Evolutionary conservation across 2,113 vertebrate species (phyloP), one percentile per base, ranked within the genome.

Genomic region (Mastomys coucha): DNA sequence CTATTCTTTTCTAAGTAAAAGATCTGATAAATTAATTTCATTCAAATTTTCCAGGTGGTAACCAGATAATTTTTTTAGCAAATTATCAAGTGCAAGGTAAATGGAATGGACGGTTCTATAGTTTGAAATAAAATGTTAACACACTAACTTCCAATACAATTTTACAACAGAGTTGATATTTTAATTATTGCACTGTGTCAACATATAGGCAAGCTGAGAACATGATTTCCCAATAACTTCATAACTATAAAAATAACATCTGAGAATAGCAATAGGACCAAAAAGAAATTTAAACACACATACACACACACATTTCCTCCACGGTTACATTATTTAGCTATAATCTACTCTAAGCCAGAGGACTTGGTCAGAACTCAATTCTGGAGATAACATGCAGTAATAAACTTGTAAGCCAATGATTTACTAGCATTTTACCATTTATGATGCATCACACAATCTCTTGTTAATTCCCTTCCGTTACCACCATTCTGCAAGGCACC

Each of bases 331-430:
- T 78, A 36, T 84, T 63, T 86, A 95, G 28, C 58, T 82, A 33
- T 72, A 91, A 90, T 86, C 72, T 97, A 87, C 20, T 73, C 1
- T 95, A 80, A 92, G 89, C 93, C 93, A 97, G 33, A 91, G 39
- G 84, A 76, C 67, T 94, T 80, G 90, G 39, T 94, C 91, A 95
- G 92, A 97, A 92, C 39, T 87, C 89, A 87, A 86, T 78, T 95
- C 70, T 84, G 13, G 45, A 88, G 94, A 91, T 7, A 22, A 60
- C 28, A 95, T 65, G 91, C 5, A 36, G 24, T 39, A 96, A 91
- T 84, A 92, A 78, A 45, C 33, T 89, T 75, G 60, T 58, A 93
- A 77, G 73, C 67, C 73, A 76, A 42, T 92, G 70, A 81, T 87
- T 95, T 93, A 92, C 87, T 81, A 49, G 33, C 67, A 91, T 70